Percentiles rank a stretch among this genome's conserved stretches.
phyloP scores from a whole-genome alignment of 2,888 invertebrate species.

The Sinohyriopsis cumingii region DNA sequence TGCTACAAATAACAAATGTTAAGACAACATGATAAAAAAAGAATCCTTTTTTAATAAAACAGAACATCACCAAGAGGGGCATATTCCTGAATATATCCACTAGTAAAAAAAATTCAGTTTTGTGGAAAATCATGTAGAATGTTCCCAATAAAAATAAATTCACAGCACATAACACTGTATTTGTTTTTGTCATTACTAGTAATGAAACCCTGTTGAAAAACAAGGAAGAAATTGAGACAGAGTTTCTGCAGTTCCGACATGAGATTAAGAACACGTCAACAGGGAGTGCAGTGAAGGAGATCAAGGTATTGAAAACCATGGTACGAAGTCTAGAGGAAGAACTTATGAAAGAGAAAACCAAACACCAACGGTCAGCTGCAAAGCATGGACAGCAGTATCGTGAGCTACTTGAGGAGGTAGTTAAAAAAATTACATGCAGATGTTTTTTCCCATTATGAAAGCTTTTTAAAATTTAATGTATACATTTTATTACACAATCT shows the following conservation, averaged over 20 bases:
- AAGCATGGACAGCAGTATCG: constrained; percentile 66
- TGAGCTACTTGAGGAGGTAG: constrained; percentile 66
- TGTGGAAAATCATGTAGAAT: too few relatives aligned
- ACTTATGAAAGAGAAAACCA: constrained; percentile 66
- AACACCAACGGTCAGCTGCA: constrained; percentile 59
- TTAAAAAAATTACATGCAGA: background rate
- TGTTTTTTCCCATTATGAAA: too few relatives aligned
- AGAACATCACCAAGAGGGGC: too few relatives aligned
- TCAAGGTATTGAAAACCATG: constrained; percentile 63
- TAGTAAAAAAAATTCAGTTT: too few relatives aligned
- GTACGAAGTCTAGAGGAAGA: constrained; percentile 68
- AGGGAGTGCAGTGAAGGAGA: constrained; percentile 62
- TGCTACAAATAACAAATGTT: too few relatives aligned
- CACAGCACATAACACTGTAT: too few relatives aligned
- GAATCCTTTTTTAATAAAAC: too few relatives aligned
- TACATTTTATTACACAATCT: background rate
- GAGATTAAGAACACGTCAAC: constrained; percentile 59
- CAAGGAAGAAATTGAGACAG: constrained; percentile 65
- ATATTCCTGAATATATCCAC: too few relatives aligned
- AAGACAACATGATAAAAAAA: too few relatives aligned
- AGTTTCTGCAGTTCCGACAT: constrained; percentile 58
- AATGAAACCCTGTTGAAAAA: constrained; percentile 56
- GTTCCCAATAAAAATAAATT: too few relatives aligned
- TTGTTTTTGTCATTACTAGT: constrained; percentile 27
- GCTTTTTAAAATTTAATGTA: background rate